Evolutionary conservation across 2,888 invertebrate genomes (phyloP).

Genomic region (Allygus modestus): DNA sequence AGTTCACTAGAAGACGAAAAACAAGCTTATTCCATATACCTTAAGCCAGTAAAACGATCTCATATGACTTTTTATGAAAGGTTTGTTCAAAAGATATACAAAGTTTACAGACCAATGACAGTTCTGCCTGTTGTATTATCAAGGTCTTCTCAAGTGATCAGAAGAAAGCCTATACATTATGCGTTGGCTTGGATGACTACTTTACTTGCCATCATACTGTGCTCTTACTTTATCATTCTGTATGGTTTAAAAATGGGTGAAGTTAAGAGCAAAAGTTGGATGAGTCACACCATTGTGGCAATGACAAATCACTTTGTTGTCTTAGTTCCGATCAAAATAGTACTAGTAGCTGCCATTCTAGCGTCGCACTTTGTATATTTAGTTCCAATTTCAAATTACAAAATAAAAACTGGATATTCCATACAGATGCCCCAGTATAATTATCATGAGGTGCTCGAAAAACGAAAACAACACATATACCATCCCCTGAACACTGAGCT

Average conservation of each 20-base stretch:
- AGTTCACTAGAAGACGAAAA: no score
- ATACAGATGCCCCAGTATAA: neutral
- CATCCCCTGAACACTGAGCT: neutral
- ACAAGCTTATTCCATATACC: neutral
- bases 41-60: neutral
- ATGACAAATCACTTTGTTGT: neutral
- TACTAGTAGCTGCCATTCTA: neutral
- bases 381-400: constrained; percentile 27
- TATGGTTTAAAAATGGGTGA: constrained; percentile 15
- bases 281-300: neutral
- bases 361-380: neutral
- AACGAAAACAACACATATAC: neutral
- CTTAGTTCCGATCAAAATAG: neutral
- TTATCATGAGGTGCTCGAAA: neutral
- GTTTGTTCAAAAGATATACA: constrained; percentile 1
- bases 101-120: constrained; percentile 3
- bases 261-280: constrained; percentile 6
- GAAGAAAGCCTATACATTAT: neutral
- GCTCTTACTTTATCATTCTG: neutral
- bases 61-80: constrained; percentile 2
- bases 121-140: neutral
- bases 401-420: neutral
- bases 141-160: neutral
- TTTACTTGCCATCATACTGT: neutral
- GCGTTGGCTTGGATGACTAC: neutral